Evolutionary conservation across 2,113 vertebrate genomes (phyloP).

Genomic region (Dicaeum eximium): DNA sequence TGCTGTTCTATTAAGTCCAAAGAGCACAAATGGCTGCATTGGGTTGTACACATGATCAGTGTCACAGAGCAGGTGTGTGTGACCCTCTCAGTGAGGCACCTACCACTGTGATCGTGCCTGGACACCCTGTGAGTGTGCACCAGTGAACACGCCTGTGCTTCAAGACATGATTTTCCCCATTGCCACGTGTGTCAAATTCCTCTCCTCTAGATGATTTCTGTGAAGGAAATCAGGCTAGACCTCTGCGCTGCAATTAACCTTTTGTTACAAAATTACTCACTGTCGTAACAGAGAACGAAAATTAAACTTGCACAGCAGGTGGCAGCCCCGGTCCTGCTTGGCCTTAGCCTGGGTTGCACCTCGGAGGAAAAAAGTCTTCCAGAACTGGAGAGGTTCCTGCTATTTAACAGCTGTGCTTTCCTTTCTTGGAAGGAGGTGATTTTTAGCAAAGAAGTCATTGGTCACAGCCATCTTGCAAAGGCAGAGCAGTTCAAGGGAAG

Average conservation of each 20-base stretch:
- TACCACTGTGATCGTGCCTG: neutral
- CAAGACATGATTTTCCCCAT: neutral
- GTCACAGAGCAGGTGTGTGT: neutral
- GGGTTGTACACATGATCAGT: neutral
- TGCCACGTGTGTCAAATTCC: neutral
- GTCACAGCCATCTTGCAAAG: neutral
- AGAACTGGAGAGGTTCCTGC: neutral
- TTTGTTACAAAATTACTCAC: neutral
- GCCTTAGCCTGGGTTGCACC: neutral
- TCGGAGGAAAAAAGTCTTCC: neutral
- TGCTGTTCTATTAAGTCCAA: neutral
- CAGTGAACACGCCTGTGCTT: neutral
- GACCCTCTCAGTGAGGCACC: neutral
- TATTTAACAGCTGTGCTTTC: neutral
- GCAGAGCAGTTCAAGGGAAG: neutral
- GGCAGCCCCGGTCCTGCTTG: constrained; percentile 4
- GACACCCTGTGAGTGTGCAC: neutral
- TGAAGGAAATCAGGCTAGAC: neutral
- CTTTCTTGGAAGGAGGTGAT: neutral
- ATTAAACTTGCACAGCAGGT: neutral
- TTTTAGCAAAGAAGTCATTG: neutral
- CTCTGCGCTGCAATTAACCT: neutral
- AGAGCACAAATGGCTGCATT: neutral
- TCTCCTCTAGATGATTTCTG: neutral
- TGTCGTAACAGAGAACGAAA: neutral